phyloP scores from a whole-genome alignment of 2,113 vertebrate genomes.

The Brachyhypopomus gauderio region DNA sequence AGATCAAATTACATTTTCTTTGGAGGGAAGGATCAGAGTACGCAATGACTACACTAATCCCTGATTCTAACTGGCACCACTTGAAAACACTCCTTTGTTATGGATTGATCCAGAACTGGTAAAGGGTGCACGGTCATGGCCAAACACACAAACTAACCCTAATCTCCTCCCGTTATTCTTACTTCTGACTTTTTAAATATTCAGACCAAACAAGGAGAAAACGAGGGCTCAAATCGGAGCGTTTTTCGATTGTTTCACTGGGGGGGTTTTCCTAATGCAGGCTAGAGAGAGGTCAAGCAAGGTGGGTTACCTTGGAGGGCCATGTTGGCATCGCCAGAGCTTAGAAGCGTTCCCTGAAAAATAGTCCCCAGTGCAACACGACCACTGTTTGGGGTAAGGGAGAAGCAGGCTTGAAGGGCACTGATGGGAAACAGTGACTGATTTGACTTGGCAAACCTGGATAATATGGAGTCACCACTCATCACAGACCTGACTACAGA shows the following conservation, averaged over 20 bases:
- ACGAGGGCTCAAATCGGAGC: constrained; percentile 31
- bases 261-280: constrained; percentile 52
- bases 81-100: neutral
- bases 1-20: neutral
- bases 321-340: constrained; percentile 61
- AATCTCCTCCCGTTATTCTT: neutral
- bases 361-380: constrained; percentile 61
- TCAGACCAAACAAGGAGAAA: constrained; percentile 15
- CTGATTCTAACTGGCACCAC: neutral
- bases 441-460: constrained; percentile 58
- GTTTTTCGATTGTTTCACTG: constrained; percentile 49
- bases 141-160: constrained; percentile 8
- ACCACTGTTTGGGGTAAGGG: constrained; percentile 60
- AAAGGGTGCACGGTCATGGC: neutral
- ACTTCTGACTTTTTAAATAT: constrained; percentile 11
- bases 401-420: constrained; percentile 56
- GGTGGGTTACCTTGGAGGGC: constrained; percentile 61
- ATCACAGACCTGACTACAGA: constrained; percentile 50
- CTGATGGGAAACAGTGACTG: constrained; percentile 64
- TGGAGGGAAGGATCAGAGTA: neutral
- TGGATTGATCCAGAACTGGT: neutral
- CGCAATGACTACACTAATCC: neutral
- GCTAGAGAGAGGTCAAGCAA: constrained; percentile 60
- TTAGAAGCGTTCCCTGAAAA: constrained; percentile 61
- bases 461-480: constrained; percentile 52